Conservation (phyloP, 1,140 invertebrate species). For the Cotesia glomerata region DNA sequence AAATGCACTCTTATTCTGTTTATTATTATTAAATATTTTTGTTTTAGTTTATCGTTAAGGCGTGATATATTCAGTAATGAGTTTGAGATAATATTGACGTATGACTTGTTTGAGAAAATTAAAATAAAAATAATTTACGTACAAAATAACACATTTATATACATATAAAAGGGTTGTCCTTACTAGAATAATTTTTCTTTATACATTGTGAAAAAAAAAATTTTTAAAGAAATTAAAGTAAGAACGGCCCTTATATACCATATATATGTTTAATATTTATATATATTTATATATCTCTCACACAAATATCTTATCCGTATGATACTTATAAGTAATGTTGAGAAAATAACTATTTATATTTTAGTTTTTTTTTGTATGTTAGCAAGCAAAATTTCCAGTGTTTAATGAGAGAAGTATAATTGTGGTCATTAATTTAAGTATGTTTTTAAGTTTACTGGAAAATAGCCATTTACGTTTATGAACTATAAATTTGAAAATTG, state of each 20-base stretch:
- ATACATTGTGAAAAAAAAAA: no score
- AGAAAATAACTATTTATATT: slow-evolving; percentile 61
- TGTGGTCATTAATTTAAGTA: no score
- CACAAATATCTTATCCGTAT: slow-evolving; percentile 36
- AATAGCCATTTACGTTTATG: no score
- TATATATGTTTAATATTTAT: neutral
- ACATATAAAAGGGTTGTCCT: neutral
- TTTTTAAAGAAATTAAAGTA: no score
- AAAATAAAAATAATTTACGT: neutral
- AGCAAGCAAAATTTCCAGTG: slow-evolving; percentile 41
- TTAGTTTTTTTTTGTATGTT: slow-evolving; percentile 36
- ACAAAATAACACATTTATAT: neutral
- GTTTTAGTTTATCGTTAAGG: no score
- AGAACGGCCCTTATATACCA: neutral
- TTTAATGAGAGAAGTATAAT: neutral
- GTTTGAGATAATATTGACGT: neutral
- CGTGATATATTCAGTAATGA: neutral
- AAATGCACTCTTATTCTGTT: slow-evolving; percentile 8
- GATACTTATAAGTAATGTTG: slow-evolving; percentile 58
- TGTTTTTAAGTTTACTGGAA: no score
- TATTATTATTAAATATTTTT: no score
- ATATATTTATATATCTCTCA: slow-evolving; percentile 7
- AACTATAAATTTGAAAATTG: no score
- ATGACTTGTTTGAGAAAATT: neutral
- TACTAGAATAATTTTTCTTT: no score